These are phyloP conservation scores for Notoglanidium macrostoma DNA, from an alignment of 2,797 vertebrate species.

Conservation along the genomic window DNA sequence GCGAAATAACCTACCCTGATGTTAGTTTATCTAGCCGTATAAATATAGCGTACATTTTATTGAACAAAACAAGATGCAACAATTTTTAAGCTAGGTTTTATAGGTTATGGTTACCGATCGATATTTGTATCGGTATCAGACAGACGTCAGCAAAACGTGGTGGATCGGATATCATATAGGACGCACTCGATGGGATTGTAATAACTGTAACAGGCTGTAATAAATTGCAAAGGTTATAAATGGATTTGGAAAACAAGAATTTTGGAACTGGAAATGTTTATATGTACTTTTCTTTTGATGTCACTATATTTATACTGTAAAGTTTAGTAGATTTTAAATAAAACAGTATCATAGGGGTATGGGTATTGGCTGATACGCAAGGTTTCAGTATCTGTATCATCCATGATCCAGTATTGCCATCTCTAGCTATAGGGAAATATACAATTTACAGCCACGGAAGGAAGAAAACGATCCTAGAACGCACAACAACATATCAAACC, in stretches of 20 bases:
- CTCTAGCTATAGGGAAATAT: neutral
- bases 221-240: neutral
- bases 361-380: neutral
- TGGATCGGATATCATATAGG: neutral
- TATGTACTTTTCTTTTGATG: neutral
- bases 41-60: neutral
- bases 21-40: neutral
- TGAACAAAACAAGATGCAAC: neutral
- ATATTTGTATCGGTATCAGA: neutral
- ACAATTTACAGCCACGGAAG: neutral
- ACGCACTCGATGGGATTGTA: neutral
- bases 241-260: neutral
- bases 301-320: neutral
- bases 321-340: too few species aligned
- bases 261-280: neutral
- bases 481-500: too few species aligned
- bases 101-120: neutral
- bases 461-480: neutral
- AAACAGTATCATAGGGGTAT: too few species aligned
- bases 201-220: neutral
- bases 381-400: neutral
- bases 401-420: neutral
- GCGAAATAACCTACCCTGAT: neutral
- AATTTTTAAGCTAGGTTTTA: neutral
- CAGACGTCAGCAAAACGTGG: neutral